phyloP scores from a whole-genome alignment of 2,113 vertebrate genomes.

The Accipiter cooperii region DNA sequence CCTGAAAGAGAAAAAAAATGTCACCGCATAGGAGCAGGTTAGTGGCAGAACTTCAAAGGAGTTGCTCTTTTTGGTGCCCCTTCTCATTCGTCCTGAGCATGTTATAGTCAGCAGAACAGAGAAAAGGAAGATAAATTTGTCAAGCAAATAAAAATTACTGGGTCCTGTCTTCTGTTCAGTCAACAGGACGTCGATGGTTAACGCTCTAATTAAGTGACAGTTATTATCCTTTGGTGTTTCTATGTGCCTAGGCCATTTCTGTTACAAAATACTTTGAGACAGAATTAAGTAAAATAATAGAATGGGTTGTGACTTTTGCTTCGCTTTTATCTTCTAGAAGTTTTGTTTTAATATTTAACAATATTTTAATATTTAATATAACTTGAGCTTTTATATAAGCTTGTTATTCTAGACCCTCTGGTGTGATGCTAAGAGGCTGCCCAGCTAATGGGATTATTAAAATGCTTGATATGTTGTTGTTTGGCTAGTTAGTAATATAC shows the following conservation, averaged over 20 bases:
- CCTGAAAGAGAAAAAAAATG: not conserved
- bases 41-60: not conserved
- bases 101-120: not conserved
- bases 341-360: conserved; percentile 62
- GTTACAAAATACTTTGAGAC: not conserved
- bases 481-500: not conserved
- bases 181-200: not conserved
- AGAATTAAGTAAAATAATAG: not conserved
- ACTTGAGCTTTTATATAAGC: not conserved
- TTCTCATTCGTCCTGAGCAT: not conserved
- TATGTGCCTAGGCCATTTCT: not conserved
- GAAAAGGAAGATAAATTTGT: not conserved
- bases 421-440: not conserved
- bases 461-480: not conserved
- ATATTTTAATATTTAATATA: conserved; percentile 39
- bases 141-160: not conserved
- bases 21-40: not conserved
- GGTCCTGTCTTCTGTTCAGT: not conserved
- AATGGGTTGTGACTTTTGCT: not conserved
- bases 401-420: not conserved
- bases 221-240: not conserved
- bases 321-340: not conserved
- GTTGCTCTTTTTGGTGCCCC: not conserved
- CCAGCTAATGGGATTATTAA: not conserved
- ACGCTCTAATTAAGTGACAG: not conserved